Conservation (phyloP, 2,797 vertebrate species). For the Dicrostonyx torquatus region DNA sequence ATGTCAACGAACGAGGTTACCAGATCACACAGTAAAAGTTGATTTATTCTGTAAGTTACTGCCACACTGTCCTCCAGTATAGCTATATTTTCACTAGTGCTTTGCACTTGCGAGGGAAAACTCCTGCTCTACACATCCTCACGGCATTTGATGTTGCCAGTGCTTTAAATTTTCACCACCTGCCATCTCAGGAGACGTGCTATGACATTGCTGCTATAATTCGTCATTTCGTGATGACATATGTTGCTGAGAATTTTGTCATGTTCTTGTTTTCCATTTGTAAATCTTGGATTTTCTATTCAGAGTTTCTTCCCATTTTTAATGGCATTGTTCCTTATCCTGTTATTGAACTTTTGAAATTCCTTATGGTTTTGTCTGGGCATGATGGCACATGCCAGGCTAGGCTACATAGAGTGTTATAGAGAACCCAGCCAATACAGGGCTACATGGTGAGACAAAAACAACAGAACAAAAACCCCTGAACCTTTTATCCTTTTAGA, state of each 20-base stretch:
- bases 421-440: no score
- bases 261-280: neutral
- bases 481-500: neutral
- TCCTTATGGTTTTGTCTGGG: neutral
- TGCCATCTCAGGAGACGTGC: neutral
- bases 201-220: neutral
- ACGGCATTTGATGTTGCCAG: neutral
- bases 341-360: neutral
- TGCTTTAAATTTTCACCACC: neutral
- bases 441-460: neutral
- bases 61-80: neutral
- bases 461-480: neutral
- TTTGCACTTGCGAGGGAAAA: neutral
- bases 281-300: neutral
- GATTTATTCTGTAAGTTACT: neutral
- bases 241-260: neutral
- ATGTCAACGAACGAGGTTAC: neutral
- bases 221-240: neutral
- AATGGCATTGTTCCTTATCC: neutral
- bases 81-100: neutral
- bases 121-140: neutral
- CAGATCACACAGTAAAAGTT: neutral
- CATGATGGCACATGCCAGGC: neutral
- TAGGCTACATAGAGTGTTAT: neutral
- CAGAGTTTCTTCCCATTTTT: slow-evolving; percentile 24